Base-by-base conservation (phyloP, 2,888 invertebrate species). In the Psylliodes chrysocephalus region DNA sequence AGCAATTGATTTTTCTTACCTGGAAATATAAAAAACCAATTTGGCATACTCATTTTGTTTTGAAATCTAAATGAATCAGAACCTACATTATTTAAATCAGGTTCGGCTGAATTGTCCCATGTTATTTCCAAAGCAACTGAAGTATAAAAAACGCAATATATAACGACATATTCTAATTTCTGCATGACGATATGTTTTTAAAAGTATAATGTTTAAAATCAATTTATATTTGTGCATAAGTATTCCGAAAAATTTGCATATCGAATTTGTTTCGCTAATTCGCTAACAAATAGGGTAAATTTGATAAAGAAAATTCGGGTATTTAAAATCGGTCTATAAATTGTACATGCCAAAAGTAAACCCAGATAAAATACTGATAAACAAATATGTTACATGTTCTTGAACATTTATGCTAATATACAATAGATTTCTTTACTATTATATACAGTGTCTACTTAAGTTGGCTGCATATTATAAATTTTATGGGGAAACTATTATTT, bases 21-120 rank as follows among this genome's bases (percentile, higher is more conserved):
- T 53, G 77, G 77, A 61, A 53, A 77, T 44, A 76, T 77, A 25
- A 77, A 71, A 61, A 74, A 73, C 67, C 71, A 67, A 44, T 77
- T 77, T 1, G 77, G 75, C 54, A 76, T 60, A 52, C 71, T 47
- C 5, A 71, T 62, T 64, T 68, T 68, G 1, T 64, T 71, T 1
- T 64, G 49, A 19, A 68, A 64, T 15, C 42, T 54, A 6, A 63
- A 49, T 5, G 60, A 62, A 35, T 67, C 66, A 17, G 44, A 17
- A 33, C 70, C 67, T 5, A 70, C 64, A 25, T 71, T 63, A 46
- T 73, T 68, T 18, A 69, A 66, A 60, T 75, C 72, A 17, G 69
- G 61, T 12, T 71, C 70, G 2, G 67, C 71, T 14, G 69, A 70
- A 53, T 74, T 74, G 44, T 76, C 75, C 76, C 75, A 76, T 38